Conservation (phyloP, 1,140 invertebrate genomes). For the Drosophila leontia region DNA sequence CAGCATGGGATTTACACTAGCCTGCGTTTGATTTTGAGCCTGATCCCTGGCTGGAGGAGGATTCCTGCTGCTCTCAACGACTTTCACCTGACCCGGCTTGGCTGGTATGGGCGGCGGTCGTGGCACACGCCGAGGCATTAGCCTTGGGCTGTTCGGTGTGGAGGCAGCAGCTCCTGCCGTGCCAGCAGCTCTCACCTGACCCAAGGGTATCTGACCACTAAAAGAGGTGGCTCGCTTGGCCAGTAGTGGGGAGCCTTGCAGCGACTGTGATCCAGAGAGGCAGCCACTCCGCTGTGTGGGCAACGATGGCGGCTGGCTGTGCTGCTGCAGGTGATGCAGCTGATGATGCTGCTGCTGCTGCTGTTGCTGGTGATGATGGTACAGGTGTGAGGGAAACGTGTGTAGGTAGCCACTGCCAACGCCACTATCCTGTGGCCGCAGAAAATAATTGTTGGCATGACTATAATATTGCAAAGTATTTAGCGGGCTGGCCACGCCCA, state of each 20-base stretch:
- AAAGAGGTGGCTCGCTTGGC: conserved; percentile 82
- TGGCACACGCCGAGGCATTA: conserved; percentile 87
- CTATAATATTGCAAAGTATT: conserved; percentile 57
- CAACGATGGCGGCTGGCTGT: conserved; percentile 66
- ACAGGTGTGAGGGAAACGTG: conserved; percentile 71
- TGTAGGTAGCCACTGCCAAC: conserved; percentile 58
- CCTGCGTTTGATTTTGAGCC: not conserved
- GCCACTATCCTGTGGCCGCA: conserved; percentile 71
- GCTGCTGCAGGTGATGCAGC: conserved; percentile 25
- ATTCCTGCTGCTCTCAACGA: conserved; percentile 1
- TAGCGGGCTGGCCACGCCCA: conserved; percentile 62
- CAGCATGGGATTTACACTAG: conserved; percentile 56
- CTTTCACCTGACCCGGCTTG: conserved; percentile 59
- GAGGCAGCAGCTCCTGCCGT: conserved; percentile 84
- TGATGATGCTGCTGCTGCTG: conserved; percentile 26
- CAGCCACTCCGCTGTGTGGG: conserved; percentile 50
- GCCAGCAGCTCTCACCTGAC: conserved; percentile 1
- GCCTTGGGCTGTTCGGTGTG: conserved; percentile 89
- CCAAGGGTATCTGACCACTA: conserved; percentile 75
- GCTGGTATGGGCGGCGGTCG: conserved; percentile 87
- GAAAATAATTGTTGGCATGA: conserved; percentile 71
- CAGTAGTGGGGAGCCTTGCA: conserved; percentile 73
- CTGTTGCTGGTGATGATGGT: conserved; percentile 58
- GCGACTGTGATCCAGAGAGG: conserved; percentile 62
- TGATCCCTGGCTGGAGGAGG: not conserved